Base-by-base conservation (phyloP, 2,888 invertebrate species). In the Diadegma fenestrale region DNA sequence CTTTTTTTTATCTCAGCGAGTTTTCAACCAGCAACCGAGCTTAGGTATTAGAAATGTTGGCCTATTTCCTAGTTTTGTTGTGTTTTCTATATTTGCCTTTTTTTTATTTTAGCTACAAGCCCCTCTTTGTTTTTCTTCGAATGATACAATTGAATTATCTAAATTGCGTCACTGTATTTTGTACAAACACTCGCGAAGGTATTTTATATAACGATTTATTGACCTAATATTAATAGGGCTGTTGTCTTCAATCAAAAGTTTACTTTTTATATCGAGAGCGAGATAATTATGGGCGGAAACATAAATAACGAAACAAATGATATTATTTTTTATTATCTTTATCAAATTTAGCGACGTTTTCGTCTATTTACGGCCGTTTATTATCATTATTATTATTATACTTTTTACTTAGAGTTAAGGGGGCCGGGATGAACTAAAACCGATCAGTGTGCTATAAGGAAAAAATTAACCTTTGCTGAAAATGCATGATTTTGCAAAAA, bases 221-320 rank as follows among this genome's bases (percentile, higher is more conserved):
- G 88, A 90, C 90, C 90, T 92, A 92, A 91, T 90, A 69, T 87
- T 88, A 89, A 91, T 92, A 91, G 91, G 90, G 89, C 88, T 91
- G 92, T 93, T 92, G 90, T 89, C 90, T 88, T 86, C 89, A 89
- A 90, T 93, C 88, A 86, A 92, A 91, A 91, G 90, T 91, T 91
- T 91, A 92, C 88, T 92, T 91, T 87, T 91, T 92, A 86, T 86
- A 89, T 88, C 86, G 86, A 88, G 76, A 66, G 17, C 8, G 5
- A 58, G 45, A 61, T 22, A 72, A 37, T 37, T 2, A 37, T 37
- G 37, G 37, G 6, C n/a, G 30, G 30, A 10, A 45, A 69, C n/a
- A 33, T 30, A 58, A 69, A 68, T 19, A 71, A 78, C 37, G 37
- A 69, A 76, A 76, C 48, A 12, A 17, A 51, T 64, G 82, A 89